Percentiles rank a stretch among this genome's conserved stretches.
Conservation (phyloP, 2,113 vertebrate genomes). For the Syngnathus typhle region DNA sequence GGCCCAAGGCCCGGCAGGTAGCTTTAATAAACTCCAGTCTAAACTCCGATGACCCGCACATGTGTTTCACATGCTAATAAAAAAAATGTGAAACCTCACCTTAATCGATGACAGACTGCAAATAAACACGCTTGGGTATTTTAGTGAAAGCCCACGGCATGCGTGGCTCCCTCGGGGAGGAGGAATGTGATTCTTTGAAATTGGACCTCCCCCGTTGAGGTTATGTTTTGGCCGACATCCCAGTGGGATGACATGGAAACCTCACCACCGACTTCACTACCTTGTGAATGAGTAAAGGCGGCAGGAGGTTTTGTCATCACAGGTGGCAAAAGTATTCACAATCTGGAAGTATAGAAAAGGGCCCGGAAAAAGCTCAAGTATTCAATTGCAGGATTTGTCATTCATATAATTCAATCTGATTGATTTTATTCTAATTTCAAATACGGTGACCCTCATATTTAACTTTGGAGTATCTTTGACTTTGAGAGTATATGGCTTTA, state of each 20-base stretch:
- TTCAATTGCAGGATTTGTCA: no score
- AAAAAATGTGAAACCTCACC: constrained; percentile 24
- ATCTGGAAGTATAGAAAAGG: no score
- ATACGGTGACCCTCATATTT: no score
- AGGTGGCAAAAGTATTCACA: no score
- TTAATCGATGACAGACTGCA: constrained; percentile 41
- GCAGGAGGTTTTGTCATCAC: no score
- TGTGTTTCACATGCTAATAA: constrained; percentile 40
- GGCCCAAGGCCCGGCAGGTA: constrained; percentile 43
- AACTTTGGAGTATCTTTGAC: no score
- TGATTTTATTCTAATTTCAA: no score
- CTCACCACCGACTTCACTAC: background rate
- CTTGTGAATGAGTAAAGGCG: no score
- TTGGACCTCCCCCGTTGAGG: background rate
- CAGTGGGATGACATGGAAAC: background rate
- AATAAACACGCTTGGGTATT: constrained; percentile 53
- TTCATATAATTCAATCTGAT: no score
- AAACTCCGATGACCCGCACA: constrained; percentile 39
- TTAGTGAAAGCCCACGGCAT: constrained; percentile 7
- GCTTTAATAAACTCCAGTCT: constrained; percentile 44
- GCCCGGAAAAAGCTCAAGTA: no score
- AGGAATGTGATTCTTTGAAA: background rate
- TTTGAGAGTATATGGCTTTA: no score
- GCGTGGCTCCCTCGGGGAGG: constrained; percentile 5
- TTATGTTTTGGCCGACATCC: background rate